These are phyloP conservation scores for Galerucella calmariensis DNA, from an alignment of 2,888 invertebrate genomes.

Conservation along the genomic window DNA sequence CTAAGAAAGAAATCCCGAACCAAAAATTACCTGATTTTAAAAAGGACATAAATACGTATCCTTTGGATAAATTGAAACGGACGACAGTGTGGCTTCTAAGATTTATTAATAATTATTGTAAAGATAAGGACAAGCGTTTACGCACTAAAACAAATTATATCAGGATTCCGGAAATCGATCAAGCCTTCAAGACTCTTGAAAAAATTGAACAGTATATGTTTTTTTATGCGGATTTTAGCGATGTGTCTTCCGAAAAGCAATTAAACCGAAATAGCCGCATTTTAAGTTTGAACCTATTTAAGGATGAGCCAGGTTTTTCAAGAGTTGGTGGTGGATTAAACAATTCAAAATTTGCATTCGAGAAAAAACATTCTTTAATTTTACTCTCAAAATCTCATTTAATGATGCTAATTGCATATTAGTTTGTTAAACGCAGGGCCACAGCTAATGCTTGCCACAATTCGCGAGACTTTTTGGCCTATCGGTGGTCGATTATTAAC, in stretches of 20 bases:
- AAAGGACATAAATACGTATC: no score
- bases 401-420: neutral
- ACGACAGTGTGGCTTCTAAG: neutral
- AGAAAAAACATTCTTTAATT: slow-evolving; percentile 18
- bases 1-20: neutral
- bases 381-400: neutral
- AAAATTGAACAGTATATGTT: neutral
- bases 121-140: neutral
- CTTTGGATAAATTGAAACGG: neutral
- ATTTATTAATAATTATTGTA: neutral
- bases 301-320: neutral
- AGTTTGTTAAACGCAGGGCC: slow-evolving; percentile 12
- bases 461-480: slow-evolving; percentile 10
- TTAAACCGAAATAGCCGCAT: neutral
- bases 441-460: neutral
- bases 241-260: neutral
- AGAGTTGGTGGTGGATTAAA: slow-evolving; percentile 13
- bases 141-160: neutral
- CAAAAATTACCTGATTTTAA: neutral
- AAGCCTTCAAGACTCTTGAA: neutral
- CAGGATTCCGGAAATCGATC: neutral
- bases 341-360: slow-evolving; percentile 1
- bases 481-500: neutral
- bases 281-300: neutral
- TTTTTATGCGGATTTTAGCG: neutral